Evolutionary conservation across 2,888 invertebrate species (phyloP).

Genomic region (Aphidoletes aphidimyza): DNA sequence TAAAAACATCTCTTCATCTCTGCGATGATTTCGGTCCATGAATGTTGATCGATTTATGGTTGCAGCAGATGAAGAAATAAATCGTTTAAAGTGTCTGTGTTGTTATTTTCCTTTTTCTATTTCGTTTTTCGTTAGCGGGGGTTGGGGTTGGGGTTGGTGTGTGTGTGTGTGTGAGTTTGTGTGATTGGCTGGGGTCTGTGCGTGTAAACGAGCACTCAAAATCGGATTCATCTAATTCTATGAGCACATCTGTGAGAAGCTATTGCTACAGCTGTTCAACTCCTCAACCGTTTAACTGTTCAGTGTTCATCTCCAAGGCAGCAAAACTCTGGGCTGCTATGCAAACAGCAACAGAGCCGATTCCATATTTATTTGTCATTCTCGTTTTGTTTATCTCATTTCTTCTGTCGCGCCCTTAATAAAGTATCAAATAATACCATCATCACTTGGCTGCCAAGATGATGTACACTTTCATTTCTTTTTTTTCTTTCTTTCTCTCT

Average conservation of each 20-base stretch:
- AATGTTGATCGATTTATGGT: conserved; percentile 36
- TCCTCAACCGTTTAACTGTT: not conserved
- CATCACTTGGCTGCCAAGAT: not conserved
- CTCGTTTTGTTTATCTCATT: not conserved
- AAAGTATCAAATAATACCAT: conserved; percentile 36
- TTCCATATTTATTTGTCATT: not conserved
- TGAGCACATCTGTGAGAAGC: not conserved
- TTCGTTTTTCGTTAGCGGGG: not conserved
- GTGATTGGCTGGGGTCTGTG: not conserved
- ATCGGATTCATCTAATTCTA: not conserved
- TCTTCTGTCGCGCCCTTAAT: not conserved
- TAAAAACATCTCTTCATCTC: not conserved
- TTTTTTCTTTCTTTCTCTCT: not conserved
- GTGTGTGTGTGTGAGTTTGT: no score
- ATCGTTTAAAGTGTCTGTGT: conserved; percentile 32
- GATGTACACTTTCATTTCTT: not conserved
- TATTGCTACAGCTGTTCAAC: not conserved
- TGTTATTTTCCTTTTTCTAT: not conserved
- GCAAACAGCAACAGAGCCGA: not conserved
- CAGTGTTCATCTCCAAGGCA: no score
- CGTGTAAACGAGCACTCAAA: not conserved
- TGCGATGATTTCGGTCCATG: not conserved
- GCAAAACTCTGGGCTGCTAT: no score
- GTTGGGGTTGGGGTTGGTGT: not conserved
- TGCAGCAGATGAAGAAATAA: conserved; percentile 43